Evolutionary conservation across 2,113 vertebrate species (phyloP).

Genomic region (Cyprinodon brontotheroides): DNA sequence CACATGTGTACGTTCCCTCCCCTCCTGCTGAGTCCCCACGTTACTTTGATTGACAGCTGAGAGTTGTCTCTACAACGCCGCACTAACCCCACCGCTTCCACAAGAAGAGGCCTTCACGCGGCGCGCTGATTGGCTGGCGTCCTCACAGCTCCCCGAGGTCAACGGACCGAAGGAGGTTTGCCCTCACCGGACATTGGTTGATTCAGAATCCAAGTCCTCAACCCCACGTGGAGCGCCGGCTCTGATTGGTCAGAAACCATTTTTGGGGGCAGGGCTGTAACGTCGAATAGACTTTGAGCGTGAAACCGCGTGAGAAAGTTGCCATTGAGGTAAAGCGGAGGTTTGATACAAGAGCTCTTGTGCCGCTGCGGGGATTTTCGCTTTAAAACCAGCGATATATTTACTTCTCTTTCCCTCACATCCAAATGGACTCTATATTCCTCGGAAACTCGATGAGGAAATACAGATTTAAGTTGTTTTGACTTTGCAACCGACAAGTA

Average conservation of each 20-base stretch:
- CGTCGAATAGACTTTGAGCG: conserved; percentile 69
- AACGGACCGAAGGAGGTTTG: conserved; percentile 34
- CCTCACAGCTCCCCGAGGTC: conserved; percentile 61
- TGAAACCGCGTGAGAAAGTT: conserved; percentile 83
- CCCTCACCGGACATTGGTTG: conserved; percentile 53
- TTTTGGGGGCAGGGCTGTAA: conserved; percentile 47
- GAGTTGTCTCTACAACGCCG: conserved; percentile 81
- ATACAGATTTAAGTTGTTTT: conserved; percentile 51
- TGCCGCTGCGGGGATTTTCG: conserved; percentile 54
- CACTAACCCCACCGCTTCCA: conserved; percentile 72
- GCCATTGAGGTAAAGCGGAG: conserved; percentile 70
- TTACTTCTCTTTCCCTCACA: conserved; percentile 26
- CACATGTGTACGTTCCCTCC: conserved; percentile 15
- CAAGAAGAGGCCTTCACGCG: conserved; percentile 61
- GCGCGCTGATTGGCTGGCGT: conserved; percentile 48
- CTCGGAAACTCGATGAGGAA: conserved; percentile 31
- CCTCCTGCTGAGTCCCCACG: conserved; percentile 82
- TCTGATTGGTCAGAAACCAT: conserved; percentile 43
- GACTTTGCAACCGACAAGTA: conserved; percentile 40
- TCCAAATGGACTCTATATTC: conserved; percentile 28
- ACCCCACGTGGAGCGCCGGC: conserved; percentile 70
- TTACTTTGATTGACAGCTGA: conserved; percentile 96
- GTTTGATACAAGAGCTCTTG: conserved; percentile 22
- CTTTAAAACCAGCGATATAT: conserved; percentile 54
- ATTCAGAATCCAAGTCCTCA: neutral